phyloP scores from a whole-genome alignment of 2,113 vertebrate genomes.

The Pipa parva region DNA sequence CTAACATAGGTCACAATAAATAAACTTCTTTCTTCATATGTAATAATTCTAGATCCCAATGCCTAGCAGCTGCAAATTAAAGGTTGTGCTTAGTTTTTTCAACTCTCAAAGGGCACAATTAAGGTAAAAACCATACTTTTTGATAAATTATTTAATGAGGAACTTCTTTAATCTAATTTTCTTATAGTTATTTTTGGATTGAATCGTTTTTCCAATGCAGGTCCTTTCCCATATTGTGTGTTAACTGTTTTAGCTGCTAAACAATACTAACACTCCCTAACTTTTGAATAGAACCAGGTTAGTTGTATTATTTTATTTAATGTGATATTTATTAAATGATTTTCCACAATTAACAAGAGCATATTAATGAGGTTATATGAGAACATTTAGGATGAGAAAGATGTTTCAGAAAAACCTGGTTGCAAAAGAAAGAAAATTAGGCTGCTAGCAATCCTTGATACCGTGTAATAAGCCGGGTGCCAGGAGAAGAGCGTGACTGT shows the following conservation, averaged over 20 bases:
- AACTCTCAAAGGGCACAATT: conserved; percentile 84
- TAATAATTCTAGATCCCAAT: conserved; percentile 74
- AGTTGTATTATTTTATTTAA: too few relatives aligned
- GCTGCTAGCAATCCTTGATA: too few relatives aligned
- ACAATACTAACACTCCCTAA: conserved; percentile 54
- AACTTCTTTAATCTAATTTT: conserved; percentile 69
- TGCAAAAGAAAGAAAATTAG: too few relatives aligned
- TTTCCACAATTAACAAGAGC: too few relatives aligned
- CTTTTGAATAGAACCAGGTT: too few relatives aligned
- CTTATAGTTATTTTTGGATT: conserved; percentile 65
- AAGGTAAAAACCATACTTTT: conserved; percentile 81
- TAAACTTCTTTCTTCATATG: conserved; percentile 74
- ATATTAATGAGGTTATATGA: too few relatives aligned
- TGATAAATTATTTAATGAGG: conserved; percentile 85
- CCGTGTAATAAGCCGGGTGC: too few relatives aligned
- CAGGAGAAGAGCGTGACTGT: too few relatives aligned
- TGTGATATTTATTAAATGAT: too few relatives aligned
- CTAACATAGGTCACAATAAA: conserved; percentile 77
- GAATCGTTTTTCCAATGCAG: conserved; percentile 65
- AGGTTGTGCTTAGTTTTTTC: conserved; percentile 77
- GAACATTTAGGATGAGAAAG: too few relatives aligned
- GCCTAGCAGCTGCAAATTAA: conserved; percentile 82
- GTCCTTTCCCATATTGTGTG: conserved; percentile 64
- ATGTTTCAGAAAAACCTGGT: too few relatives aligned
- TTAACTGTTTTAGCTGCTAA: conserved; percentile 64